A percentile compares a stretch with the other conserved stretches of the same genome.
Conservation (phyloP, 2,888 invertebrate species). For the Melikaiella ostensackeni region DNA sequence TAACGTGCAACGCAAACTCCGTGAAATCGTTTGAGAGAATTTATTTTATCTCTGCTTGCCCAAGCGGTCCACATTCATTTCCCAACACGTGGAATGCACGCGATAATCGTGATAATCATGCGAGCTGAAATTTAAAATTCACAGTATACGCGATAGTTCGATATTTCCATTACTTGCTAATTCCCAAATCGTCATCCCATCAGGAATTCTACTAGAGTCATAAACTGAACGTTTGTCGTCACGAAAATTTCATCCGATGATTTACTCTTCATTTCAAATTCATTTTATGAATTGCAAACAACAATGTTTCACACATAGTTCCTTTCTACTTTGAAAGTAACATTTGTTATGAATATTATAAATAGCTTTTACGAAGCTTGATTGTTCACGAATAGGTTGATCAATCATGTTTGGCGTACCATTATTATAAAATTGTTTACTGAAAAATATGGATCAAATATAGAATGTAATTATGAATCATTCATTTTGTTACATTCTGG, state of each 20-base stretch:
- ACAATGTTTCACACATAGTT: background rate
- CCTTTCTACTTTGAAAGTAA: background rate
- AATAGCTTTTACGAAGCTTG: background rate
- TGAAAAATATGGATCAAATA: too few relatives aligned
- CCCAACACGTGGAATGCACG: background rate
- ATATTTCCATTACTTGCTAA: background rate
- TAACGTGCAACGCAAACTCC: background rate
- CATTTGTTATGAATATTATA: background rate
- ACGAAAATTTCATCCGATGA: background rate
- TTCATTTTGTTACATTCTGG: too few relatives aligned
- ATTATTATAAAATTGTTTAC: too few relatives aligned
- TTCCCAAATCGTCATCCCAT: background rate
- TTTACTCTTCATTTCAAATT: background rate
- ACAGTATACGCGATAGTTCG: background rate
- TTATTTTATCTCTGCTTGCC: background rate
- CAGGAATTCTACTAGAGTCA: background rate
- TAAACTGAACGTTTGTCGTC: background rate
- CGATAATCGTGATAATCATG: constrained; percentile 2
- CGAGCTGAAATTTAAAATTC: background rate
- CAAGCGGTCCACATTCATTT: background rate
- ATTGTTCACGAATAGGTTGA: too few relatives aligned
- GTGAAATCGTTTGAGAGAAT: constrained; percentile 4
- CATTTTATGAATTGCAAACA: background rate
- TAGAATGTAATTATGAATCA: too few relatives aligned
- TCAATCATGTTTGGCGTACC: too few relatives aligned